Base-by-base conservation (phyloP, 2,888 invertebrate genomes). In the Syritta pipiens region DNA sequence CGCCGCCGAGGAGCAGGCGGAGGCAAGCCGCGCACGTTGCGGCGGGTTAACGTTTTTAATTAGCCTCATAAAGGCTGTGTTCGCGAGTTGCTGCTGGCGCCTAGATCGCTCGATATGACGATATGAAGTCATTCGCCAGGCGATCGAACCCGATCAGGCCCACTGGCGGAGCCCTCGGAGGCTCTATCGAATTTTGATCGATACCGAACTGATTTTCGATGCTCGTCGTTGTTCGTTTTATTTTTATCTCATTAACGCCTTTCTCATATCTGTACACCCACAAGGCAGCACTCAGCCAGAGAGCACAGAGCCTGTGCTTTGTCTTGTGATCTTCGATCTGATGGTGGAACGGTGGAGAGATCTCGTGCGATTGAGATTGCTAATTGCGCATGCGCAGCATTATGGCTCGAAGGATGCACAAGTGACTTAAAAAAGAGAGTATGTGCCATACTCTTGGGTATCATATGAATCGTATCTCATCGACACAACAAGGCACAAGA, bases 351-450 rank as follows among this genome's bases (percentile, higher is more conserved):
- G 49, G 30, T 30, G 53, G 12, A 46, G 42, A 49, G 67, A 79
- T 74, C 79, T 72, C 74, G 49, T 74, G 67, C 55, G 67, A 79
- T 72, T 62, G 72, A 62, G 67, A 44, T 51, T 74, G 74, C 79
- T 79, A 79, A 79, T 79, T 79, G 79, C 49, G 28, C 79, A 74
- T 79, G 79, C 51, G 79, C 79, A 79, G 67, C 79, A 68, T 74
- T 79, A 79, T 74, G 60, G 72, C 22, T 51, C 24, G 49, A n/a
- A 14, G 51, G 42, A 46, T 48, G 57, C 28, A 19, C 42, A 72
- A 59, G 60, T 57, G 48, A 60, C 42, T 67, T 44, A 1, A 24
- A 30, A 72, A 74, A 57, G 55, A n/a, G n/a, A 55, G 42, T 67
- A 48, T 72, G 77, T 72, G 65, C 77, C 55, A 55, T 77, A 65